Evolutionary conservation across 2,888 invertebrate species (phyloP), one percentile per base, ranked within the genome.

Genomic region (Neria commutata): DNA sequence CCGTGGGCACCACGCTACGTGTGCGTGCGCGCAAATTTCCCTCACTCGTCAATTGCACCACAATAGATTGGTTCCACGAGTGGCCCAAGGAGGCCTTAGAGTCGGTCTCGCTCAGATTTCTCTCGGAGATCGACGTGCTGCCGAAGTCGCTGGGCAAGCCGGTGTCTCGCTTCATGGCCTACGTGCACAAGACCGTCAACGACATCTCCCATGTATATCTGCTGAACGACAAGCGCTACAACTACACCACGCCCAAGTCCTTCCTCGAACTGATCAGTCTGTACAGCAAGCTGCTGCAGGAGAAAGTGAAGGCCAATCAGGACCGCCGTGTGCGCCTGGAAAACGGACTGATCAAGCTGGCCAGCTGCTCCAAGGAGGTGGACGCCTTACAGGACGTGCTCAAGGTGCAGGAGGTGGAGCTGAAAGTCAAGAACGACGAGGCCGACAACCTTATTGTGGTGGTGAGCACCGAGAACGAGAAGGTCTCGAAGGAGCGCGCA

Each of bases 1-100:
- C 97, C 0, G 96, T 97, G 54, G 97, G 97, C 0, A 89, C 91
- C 0, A 95, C 94, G 0, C 83, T 98, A 16, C 84, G 97, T 53
- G 85, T 94, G 16, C 86, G 97, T 56, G 91, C 92, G 3, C 86
- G 97, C 54, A 95, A 96, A 81, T 98, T 98, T 83, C 97, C 97
- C 0, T 95, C 97, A 0, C 83, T 98, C 29, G 91, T 94, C 16
- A 97, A 93, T 83, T 95, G 95, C 77, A 94, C 95, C 0, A 88
- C 92, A 16, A 95, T 97, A 66, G 91, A 97, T 81, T 97, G 97
- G 96, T 97, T 97, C 83, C 95, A 97, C 78, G 94, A 95, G 76
- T 98, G 97, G 97, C 97, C 97, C 0, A 87, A 88, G 74, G 91
- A 95, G 76, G 97, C 97, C 26, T 83, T 98, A 71, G 87, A 91